Conservation (phyloP, 2,888 invertebrate genomes). For the Rotaria macrura region DNA sequence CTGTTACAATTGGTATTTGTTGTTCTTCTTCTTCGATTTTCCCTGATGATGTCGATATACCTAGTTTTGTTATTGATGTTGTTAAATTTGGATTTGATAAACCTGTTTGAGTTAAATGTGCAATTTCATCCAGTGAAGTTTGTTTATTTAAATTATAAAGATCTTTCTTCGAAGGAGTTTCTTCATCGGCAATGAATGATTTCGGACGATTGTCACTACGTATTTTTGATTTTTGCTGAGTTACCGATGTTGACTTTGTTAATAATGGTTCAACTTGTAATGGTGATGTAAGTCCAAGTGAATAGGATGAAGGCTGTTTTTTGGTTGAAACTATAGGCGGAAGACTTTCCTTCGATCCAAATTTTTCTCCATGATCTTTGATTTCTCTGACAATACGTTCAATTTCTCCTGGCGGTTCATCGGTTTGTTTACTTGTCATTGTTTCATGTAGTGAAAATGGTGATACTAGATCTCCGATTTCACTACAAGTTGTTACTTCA, state of each 20-base stretch:
- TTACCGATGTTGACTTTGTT: neutral
- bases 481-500: neutral
- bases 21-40: constrained; percentile 13
- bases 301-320: neutral
- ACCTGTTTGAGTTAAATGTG: constrained; percentile 19
- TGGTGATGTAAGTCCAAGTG: neutral
- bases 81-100: neutral
- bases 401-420: neutral
- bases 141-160: neutral
- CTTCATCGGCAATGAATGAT: neutral
- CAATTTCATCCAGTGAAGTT: neutral
- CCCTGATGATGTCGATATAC: neutral
- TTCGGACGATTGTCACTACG: constrained; percentile 15
- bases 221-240: neutral
- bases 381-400: constrained; percentile 13
- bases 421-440: too few relatives aligned
- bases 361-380: neutral
- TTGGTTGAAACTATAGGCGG: neutral
- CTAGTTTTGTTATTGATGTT: neutral
- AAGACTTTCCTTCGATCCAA: neutral
- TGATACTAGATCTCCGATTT: neutral
- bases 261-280: neutral
- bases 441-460: neutral
- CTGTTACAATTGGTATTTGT: neutral
- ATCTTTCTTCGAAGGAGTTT: neutral